These are phyloP conservation scores for Apteryx owenii DNA, from an alignment of 2,113 vertebrate genomes.

Conservation along the genomic window DNA sequence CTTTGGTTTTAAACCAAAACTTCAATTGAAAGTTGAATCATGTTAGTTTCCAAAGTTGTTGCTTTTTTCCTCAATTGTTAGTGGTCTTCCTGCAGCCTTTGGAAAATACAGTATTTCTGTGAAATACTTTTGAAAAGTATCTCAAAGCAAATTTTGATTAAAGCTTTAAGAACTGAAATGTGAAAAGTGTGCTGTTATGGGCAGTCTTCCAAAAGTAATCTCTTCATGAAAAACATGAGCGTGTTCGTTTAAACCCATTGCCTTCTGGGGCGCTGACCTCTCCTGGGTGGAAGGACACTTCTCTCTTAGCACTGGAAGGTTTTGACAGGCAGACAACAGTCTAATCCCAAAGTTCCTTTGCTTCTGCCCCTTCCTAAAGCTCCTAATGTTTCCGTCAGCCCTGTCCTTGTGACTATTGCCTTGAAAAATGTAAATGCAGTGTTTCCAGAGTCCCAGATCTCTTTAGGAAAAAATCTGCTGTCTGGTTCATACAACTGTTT, in stretches of 20 bases:
- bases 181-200: not conserved
- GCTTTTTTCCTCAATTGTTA: not conserved
- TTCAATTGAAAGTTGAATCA: not conserved
- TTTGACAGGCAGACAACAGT: not conserved
- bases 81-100: not conserved
- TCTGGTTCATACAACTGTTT: not conserved
- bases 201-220: not conserved
- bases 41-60: not conserved
- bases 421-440: not conserved
- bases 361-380: not conserved
- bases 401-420: fast-evolving
- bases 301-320: not conserved
- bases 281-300: not conserved
- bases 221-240: not conserved
- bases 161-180: not conserved
- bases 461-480: not conserved
- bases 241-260: not conserved
- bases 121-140: not conserved
- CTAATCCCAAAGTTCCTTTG: not conserved
- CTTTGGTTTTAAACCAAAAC: not conserved
- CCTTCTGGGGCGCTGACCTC: not conserved
- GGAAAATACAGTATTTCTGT: constrained; percentile 11
- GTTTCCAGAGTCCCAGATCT: not conserved
- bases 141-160: constrained; percentile 38
- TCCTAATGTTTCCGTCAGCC: not conserved